Conservation (phyloP, 2,113 vertebrate genomes). For the Lophius piscatorius region DNA sequence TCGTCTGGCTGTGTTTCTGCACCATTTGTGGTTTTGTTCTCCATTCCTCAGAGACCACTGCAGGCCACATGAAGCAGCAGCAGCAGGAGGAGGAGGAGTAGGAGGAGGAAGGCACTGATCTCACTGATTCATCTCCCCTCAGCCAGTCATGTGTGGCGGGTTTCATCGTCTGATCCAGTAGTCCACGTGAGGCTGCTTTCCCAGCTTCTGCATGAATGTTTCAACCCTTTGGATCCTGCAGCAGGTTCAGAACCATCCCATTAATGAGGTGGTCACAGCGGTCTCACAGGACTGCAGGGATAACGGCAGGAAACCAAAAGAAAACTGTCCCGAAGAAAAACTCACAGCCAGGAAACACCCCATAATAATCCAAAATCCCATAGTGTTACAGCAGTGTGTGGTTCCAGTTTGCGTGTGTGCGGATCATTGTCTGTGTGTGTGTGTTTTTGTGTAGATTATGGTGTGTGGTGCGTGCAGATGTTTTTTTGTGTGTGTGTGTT, state of each 20-base stretch:
- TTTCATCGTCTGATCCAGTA: conserved; percentile 32
- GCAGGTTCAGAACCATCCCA: conserved; percentile 43
- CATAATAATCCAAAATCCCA: conserved; percentile 48
- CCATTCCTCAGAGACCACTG: conserved; percentile 68
- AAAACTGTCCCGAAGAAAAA: conserved; percentile 34
- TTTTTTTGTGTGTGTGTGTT: conserved; percentile 6
- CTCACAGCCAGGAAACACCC: conserved; percentile 52
- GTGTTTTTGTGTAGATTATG: conserved; percentile 8
- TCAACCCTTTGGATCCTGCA: conserved; percentile 27
- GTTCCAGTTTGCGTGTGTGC: neutral
- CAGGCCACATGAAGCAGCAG: conserved; percentile 64
- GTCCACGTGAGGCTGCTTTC: conserved; percentile 29
- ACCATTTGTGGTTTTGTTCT: conserved; percentile 74
- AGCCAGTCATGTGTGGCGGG: no score
- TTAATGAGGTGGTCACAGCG: conserved; percentile 40
- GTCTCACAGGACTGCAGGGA: conserved; percentile 31
- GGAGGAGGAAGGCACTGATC: no score
- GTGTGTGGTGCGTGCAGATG: conserved; percentile 4
- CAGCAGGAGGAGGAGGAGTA: no score
- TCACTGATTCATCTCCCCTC: no score
- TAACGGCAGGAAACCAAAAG: conserved; percentile 30
- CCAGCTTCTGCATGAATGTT: conserved; percentile 19
- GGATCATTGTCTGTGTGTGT: conserved; percentile 11
- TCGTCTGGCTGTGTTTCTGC: conserved; percentile 68
- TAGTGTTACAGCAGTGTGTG: neutral